Conservation (phyloP, 2,888 invertebrate genomes). For the Nomada fabriciana region DNA sequence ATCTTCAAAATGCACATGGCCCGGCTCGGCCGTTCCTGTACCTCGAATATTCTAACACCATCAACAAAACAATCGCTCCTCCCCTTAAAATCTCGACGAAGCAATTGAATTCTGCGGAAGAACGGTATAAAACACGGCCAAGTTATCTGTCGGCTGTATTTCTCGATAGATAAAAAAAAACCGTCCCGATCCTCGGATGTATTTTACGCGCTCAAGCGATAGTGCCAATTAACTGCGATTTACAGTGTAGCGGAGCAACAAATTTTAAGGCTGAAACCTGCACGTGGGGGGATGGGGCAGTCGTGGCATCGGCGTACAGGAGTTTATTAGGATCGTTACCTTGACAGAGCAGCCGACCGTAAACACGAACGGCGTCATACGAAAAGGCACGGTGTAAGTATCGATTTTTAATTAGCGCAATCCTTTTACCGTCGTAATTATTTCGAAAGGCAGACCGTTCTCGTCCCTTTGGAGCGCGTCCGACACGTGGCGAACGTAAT, state of each 20-base stretch:
- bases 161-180: neutral
- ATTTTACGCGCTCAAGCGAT: conserved; percentile 38
- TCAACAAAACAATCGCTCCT: too few species aligned
- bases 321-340: conserved; percentile 59
- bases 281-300: neutral
- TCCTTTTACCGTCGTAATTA: conserved; percentile 42
- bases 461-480: conserved; percentile 13
- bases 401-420: conserved; percentile 58
- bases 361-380: conserved; percentile 32
- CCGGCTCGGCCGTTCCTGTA: too few species aligned
- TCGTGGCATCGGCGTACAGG: conserved; percentile 16
- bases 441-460: conserved; percentile 28
- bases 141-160: neutral
- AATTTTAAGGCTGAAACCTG: conserved; percentile 17
- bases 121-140: too few species aligned
- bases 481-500: conserved; percentile 17
- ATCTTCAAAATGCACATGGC: too few species aligned
- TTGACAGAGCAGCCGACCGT: conserved; percentile 20
- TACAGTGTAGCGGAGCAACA: conserved; percentile 17
- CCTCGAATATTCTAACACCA: too few species aligned
- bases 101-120: too few species aligned
- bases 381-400: conserved; percentile 19
- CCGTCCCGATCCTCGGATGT: neutral
- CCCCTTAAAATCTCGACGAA: too few species aligned
- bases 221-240: conserved; percentile 40